Conservation (phyloP, 2,888 invertebrate genomes). For the Arenicola marina region DNA sequence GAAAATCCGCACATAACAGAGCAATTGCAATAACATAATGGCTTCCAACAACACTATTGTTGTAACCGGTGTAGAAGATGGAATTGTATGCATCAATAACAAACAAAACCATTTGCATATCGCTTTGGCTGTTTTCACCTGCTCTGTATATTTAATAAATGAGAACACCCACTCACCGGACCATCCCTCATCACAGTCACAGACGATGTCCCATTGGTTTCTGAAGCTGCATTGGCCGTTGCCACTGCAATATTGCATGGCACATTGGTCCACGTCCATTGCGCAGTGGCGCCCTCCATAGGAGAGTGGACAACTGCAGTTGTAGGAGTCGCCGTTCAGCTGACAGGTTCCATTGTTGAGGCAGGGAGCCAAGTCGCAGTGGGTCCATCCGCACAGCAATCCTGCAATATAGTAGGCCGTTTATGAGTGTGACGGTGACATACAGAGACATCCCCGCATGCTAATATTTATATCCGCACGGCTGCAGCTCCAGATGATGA, state of each 20-base stretch:
- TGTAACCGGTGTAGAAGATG: no score
- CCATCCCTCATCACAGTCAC: constrained; percentile 78
- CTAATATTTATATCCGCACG: no score
- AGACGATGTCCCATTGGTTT: constrained; percentile 66
- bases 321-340: constrained; percentile 61
- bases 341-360: constrained; percentile 70
- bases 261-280: constrained; percentile 73
- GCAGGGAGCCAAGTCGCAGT: constrained; percentile 74
- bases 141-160: background rate
- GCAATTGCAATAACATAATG: no score
- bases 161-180: constrained; percentile 65
- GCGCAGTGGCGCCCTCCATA: constrained; percentile 72
- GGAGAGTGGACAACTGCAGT: constrained; percentile 71
- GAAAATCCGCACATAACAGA: no score
- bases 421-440: background rate
- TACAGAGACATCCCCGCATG: no score
- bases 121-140: background rate
- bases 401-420: constrained; percentile 63
- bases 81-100: no score
- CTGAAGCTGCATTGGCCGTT: constrained; percentile 76
- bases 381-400: constrained; percentile 75
- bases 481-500: no score
- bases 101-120: background rate
- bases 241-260: constrained; percentile 75
- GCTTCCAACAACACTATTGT: no score